phyloP scores from a whole-genome alignment of 2,113 vertebrate species.

The Gorsachius goisagi region DNA sequence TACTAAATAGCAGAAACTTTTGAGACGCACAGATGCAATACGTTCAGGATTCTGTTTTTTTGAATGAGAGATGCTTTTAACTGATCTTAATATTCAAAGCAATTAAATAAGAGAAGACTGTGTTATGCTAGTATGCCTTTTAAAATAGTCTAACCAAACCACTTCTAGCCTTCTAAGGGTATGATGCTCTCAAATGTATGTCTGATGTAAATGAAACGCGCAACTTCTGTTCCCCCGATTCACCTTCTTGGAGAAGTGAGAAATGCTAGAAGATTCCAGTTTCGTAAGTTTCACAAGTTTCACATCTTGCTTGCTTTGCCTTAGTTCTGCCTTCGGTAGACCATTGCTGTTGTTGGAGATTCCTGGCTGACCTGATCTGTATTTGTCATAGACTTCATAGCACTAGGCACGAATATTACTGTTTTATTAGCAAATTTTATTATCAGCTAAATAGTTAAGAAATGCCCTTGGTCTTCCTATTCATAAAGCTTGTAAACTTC shows the following conservation, averaged over 20 bases:
- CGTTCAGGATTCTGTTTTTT: not conserved
- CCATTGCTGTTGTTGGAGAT: not conserved
- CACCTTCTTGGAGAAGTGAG: not conserved
- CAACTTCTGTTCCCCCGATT: not conserved
- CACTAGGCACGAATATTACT: not conserved
- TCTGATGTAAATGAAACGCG: not conserved
- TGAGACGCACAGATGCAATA: not conserved
- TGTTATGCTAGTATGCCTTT: constrained; percentile 30
- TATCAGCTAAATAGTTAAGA: not conserved
- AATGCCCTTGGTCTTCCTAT: not conserved
- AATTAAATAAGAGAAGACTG: not conserved
- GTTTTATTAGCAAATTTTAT: not conserved
- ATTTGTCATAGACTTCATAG: not conserved
- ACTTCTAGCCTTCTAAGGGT: not conserved
- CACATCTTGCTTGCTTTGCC: not conserved
- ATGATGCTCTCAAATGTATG: not conserved
- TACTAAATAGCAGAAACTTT: not conserved
- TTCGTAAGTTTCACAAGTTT: not conserved
- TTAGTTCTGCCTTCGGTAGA: not conserved
- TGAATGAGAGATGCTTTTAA: constrained; percentile 24
- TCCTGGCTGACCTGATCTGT: not conserved
- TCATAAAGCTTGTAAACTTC: not conserved
- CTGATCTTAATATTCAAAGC: not conserved
- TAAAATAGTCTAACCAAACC: constrained; percentile 21
- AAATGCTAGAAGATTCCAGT: not conserved